Base-by-base conservation (phyloP, 2,888 invertebrate species). In the Caenorhabditis sulstoni region DNA sequence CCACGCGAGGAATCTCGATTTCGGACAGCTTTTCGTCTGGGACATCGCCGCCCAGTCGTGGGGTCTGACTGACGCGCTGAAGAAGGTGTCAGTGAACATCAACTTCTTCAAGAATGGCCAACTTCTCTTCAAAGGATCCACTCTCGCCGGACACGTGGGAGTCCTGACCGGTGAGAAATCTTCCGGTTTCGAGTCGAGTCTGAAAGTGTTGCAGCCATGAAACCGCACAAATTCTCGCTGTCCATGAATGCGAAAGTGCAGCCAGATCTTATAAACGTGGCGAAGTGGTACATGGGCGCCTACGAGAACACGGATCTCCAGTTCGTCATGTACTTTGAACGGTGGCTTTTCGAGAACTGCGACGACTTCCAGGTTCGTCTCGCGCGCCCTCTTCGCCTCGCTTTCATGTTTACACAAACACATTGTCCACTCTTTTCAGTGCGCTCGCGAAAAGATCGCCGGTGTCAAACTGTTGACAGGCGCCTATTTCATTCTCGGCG, bases 71-170 rank as follows among this genome's bases (percentile, higher is more conserved):
- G 85, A 87, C 11, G 77, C 83, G 14, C 55, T 87, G 35, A 86
- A 85, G 62, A 80, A 79, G 49, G 73, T 84, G 23, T 83, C 85
- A 22, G 82, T 87, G 35, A 87, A 87, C 68, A 68, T 87, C 44
- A 83, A 86, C 61, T 87, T 83, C 74, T 66, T 83, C 58, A 81
- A 79, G 59, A 73, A 78, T n/a, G 85, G 85, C 23, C 75, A 81
- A 47, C 53, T 87, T 1, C 50, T 87, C 22, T 87, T 83, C 84
- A 87, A 86, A 52, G 87, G 86, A 61, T 86, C 85, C 22, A 87
- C 87, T 9, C 71, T 87, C 18, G 87, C 87, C n/a, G 87, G 87
- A 53, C 87, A 87, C 49, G 82, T 82, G 18, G 87, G 87, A 18
- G 76, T 87, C 39, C 62, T 87, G 18, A 87, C 86, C n/a, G 86